Base-by-base conservation (phyloP, 2,797 vertebrate genomes). In the Antennarius maculatus region DNA sequence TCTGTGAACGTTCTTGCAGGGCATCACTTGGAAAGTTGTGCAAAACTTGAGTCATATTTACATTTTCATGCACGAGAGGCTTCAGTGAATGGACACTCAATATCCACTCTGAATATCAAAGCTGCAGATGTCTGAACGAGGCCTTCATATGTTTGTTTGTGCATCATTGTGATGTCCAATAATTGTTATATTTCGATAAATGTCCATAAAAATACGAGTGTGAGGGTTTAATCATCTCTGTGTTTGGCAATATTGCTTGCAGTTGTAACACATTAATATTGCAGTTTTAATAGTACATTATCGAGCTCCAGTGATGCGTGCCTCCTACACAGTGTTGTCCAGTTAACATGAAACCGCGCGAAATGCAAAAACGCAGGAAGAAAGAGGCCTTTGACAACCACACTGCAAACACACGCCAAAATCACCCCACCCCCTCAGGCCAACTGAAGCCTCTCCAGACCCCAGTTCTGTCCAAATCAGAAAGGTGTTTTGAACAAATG, bases 401-500 rank as follows among this genome's bases (percentile, higher is more conserved):
- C 37, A 42, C 59, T 61, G 64, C 79, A 81, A 90, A 90, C 86
- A 83, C 59, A 72, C 65, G 52, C 70, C 48, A 9, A 67, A 28
- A 16, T 5, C 15, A 16, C 43, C 43, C 31, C 10, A 27, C 54
- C 48, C 28, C 55, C 54, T 54, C 49, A 1, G 64, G 58, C 69
- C 48, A 76, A 88, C 80, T 86, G 79, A 91, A 87, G 79, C 82
- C 54, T 67, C 71, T 85, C 85, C 86, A 88, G 82, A 70, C 67
- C 60, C 66, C 50, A 55, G 61, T 78, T 79, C 73, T 76, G 75
- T 77, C 78, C 75, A 80, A 88, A 82, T 85, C 78, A 87, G 78
- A 88, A 82, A 91, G 79, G 77, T 86, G 81, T 90, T 93, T 91
- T 87, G 61, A 81, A 68, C 85, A 87, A 93, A 94, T 92, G 91